Base-by-base conservation (phyloP, 1,140 invertebrate species). In the Bilobella aurantiaca region DNA sequence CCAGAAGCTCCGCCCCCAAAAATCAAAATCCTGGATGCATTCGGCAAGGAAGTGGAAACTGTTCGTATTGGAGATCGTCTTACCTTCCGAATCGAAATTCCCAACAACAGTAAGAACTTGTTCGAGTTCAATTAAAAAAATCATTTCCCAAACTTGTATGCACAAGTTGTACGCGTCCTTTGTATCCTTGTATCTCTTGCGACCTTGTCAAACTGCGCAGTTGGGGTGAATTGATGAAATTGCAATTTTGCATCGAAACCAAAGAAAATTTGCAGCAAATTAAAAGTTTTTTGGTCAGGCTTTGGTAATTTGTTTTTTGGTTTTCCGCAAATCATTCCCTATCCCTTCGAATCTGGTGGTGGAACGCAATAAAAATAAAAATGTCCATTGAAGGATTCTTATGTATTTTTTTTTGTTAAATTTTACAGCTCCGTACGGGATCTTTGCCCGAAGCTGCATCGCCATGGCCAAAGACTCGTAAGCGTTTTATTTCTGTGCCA, bases 71-170 rank as follows among this genome's bases (percentile, higher is more conserved):
- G 93, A 75, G 93, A 96, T 79, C 89, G 90, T 68, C 86, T 96
- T 65, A 93, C 91, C 18, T 95, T 96, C 85, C 85, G 91, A 76
- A 95, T 95, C 78, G 91, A 95, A 80, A 96, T 96, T 72, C 92
- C 92, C 1, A 90, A 93, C 84, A 89, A 93, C 77, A 95, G 91
- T 94, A 80, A 86, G 89, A 83, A 53, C 25, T 58, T 21, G 25
- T 37, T 62, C 29, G n/a, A n/a, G n/a, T n/a, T n/a, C n/a, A n/a
- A n/a, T n/a, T n/a, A n/a, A n/a, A n/a, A n/a, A n/a, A n/a, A n/a
- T n/a, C n/a, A n/a, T n/a, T 42, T 18, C 34, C 34, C 34, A 42
- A 42, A 18, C n/a, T n/a, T n/a, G n/a, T n/a, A n/a, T n/a, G n/a
- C n/a, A n/a, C n/a, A n/a, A n/a, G n/a, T n/a, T n/a, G n/a, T n/a